Percentiles rank a stretch among this genome's conserved stretches.
Conservation (phyloP, 2,113 vertebrate species). For the Crocuta crocuta region DNA sequence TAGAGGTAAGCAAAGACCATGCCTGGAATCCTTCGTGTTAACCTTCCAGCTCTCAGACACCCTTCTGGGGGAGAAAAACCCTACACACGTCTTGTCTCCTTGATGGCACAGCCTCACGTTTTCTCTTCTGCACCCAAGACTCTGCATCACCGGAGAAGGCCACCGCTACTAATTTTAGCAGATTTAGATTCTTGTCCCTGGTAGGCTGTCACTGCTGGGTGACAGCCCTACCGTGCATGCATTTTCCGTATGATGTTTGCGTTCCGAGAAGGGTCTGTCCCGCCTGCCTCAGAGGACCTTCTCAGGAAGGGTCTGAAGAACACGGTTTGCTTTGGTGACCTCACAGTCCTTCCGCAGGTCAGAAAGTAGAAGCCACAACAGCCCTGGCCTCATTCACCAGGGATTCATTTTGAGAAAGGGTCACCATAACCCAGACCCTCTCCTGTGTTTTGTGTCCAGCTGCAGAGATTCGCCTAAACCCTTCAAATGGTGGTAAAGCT, state of each 20-base stretch:
- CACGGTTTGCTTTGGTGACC: neutral
- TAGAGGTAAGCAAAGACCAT: neutral
- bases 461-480: neutral
- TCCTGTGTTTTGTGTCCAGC: neutral
- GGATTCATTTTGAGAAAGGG: neutral
- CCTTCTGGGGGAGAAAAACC: neutral
- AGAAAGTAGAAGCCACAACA: neutral
- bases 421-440: neutral
- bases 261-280: neutral
- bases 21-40: neutral
- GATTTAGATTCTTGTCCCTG: neutral
- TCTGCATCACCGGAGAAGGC: neutral
- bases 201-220: accelerated
- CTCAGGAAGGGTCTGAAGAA: neutral
- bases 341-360: too few species aligned
- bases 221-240: too few species aligned
- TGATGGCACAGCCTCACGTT: neutral
- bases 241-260: accelerated
- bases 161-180: neutral
- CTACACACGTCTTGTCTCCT: neutral
- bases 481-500: neutral
- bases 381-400: neutral
- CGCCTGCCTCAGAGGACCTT: neutral
- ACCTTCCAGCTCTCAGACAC: neutral
- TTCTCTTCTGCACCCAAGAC: neutral